A percentile compares a stretch with the other conserved stretches of the same genome.
Evolutionary conservation across 2,113 vertebrate genomes (phyloP).

Genomic region (Lucifuga dentata): DNA sequence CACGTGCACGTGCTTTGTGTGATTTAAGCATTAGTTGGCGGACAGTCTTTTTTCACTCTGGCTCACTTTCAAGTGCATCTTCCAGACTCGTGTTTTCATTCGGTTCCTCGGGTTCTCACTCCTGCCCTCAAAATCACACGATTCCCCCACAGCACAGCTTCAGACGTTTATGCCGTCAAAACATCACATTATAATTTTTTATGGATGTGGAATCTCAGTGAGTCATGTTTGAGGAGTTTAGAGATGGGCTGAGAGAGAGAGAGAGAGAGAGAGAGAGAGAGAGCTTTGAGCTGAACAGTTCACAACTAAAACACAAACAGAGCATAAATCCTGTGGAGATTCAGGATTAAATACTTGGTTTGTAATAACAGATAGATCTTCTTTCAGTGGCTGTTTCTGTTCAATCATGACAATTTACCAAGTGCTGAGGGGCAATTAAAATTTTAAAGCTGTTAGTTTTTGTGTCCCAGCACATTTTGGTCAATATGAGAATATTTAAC

Average conservation of each 20-base stretch:
- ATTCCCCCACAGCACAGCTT: conserved; percentile 57
- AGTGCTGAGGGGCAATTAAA: too few relatives aligned
- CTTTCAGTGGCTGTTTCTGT: background rate
- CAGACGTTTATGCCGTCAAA: conserved; percentile 56
- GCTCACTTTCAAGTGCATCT: conserved; percentile 9
- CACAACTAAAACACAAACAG: background rate
- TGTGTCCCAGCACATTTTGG: too few relatives aligned
- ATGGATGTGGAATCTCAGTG: conserved; percentile 36
- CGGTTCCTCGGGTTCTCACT: conserved; percentile 7
- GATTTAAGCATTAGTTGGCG: background rate
- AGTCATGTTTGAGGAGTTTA: conserved; percentile 2
- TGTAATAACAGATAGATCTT: background rate
- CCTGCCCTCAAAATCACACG: conserved; percentile 51
- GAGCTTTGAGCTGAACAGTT: too few relatives aligned
- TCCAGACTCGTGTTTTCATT: conserved; percentile 1
- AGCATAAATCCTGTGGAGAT: background rate
- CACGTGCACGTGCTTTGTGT: background rate
- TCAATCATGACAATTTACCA: too few relatives aligned
- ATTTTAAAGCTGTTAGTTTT: too few relatives aligned
- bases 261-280: background rate
- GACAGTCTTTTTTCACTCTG: background rate
- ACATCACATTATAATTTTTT: conserved; percentile 53
- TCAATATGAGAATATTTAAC: too few relatives aligned
- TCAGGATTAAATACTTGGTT: background rate
- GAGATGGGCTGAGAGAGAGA: conserved; percentile 2